Percentiles rank a stretch among this genome's conserved stretches.
Evolutionary conservation across 1,140 invertebrate species (phyloP).

Genomic region (Bilobella aurantiaca): DNA sequence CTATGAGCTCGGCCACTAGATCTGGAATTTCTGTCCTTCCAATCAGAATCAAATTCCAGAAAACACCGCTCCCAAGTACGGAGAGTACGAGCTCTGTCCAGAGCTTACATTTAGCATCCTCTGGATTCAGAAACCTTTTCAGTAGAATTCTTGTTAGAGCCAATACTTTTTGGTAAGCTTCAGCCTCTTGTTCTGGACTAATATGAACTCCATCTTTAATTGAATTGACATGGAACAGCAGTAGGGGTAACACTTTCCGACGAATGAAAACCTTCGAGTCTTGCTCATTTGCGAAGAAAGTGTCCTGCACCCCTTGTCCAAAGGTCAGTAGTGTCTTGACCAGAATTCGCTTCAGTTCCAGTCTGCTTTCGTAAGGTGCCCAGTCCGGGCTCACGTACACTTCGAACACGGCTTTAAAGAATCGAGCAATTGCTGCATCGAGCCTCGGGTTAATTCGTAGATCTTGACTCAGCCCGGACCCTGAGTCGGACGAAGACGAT

Average conservation of each 20-base stretch:
- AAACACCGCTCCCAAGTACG: constrained; percentile 28
- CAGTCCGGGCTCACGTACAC: constrained; percentile 24
- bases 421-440: constrained; percentile 21
- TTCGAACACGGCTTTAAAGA: constrained; percentile 25
- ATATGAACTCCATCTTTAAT: not conserved
- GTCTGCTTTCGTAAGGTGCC: constrained; percentile 29
- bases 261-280: constrained; percentile 10
- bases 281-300: constrained; percentile 8
- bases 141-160: constrained; percentile 17
- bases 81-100: constrained; percentile 29
- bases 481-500: too few relatives aligned
- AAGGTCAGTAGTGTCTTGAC: constrained; percentile 21
- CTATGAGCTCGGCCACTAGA: constrained; percentile 9
- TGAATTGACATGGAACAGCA: constrained; percentile 14
- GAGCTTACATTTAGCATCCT: constrained; percentile 26
- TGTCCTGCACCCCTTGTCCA: constrained; percentile 4
- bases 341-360: constrained; percentile 20
- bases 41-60: constrained; percentile 31
- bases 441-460: constrained; percentile 17
- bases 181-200: not conserved
- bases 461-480: too few relatives aligned
- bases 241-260: constrained; percentile 24
- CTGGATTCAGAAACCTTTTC: constrained; percentile 1
- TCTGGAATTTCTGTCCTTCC: constrained; percentile 23
- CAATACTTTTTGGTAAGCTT: not conserved